A percentile compares a stretch with the other conserved stretches of the same genome.
Conservation (phyloP, 2,797 vertebrate genomes). For the Phalloptychus januarius region DNA sequence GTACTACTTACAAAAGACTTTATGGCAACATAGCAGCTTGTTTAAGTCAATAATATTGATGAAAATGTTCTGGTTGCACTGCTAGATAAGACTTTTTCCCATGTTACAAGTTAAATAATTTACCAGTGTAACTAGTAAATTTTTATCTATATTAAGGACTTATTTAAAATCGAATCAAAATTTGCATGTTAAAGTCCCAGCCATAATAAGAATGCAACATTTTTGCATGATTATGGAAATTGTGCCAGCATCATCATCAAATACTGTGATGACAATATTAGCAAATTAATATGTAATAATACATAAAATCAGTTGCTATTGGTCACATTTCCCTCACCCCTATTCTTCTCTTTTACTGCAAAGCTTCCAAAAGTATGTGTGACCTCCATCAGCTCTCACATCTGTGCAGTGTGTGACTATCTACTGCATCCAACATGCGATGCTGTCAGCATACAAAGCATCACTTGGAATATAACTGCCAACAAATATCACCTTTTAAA, state of each 20-base stretch:
- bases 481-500: background rate
- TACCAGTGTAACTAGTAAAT: no score
- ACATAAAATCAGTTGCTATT: background rate
- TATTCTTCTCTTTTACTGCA: background rate
- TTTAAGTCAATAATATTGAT: no score
- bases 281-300: background rate
- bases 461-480: background rate
- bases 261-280: background rate
- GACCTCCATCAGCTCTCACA: background rate
- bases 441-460: background rate
- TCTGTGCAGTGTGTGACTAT: background rate
- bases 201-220: background rate
- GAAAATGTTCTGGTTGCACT: no score
- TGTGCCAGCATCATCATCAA: background rate
- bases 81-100: no score
- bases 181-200: no score
- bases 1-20: no score
- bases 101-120: no score
- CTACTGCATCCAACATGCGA: background rate
- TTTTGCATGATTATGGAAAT: background rate
- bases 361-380: background rate
- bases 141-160: no score
- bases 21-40: no score
- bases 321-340: background rate
- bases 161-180: no score